Conservation (phyloP, 2,888 invertebrate genomes). For the Frankliniella intonsa region DNA sequence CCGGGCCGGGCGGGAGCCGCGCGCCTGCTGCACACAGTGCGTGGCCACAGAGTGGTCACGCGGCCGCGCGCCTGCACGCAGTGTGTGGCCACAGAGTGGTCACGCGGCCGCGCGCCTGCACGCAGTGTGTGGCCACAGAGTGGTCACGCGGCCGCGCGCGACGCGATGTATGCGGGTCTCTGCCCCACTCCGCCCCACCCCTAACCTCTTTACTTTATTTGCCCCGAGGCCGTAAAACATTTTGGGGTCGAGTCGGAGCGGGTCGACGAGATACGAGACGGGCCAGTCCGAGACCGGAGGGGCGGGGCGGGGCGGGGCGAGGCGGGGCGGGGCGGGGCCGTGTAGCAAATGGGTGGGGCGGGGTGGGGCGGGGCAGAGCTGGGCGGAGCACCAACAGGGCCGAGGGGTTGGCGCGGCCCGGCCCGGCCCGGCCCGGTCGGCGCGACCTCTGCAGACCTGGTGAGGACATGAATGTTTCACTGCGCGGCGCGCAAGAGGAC, state of each 20-base stretch:
- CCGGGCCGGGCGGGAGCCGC: no score
- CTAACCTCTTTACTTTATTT: background rate
- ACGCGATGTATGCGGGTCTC: no score
- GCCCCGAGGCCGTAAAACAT: background rate
- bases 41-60: background rate
- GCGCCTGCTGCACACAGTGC: no score
- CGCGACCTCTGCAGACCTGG: background rate
- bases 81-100: no score
- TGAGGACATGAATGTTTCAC: background rate
- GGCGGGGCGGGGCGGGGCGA: constrained; percentile 3
- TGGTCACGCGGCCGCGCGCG: background rate
- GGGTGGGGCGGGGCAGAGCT: background rate
- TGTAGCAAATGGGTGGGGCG: no score
- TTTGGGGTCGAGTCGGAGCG: background rate
- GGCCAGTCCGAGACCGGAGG: no score
- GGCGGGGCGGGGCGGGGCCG: background rate
- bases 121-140: no score
- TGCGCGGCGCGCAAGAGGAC: background rate
- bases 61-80: no score
- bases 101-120: no score
- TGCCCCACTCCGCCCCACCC: background rate
- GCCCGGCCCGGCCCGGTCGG: no score
- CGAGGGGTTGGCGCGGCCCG: background rate
- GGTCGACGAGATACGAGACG: background rate
- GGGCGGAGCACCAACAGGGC: background rate